Base-by-base conservation (phyloP, 2,888 invertebrate species). In the Ligdia adustata region DNA sequence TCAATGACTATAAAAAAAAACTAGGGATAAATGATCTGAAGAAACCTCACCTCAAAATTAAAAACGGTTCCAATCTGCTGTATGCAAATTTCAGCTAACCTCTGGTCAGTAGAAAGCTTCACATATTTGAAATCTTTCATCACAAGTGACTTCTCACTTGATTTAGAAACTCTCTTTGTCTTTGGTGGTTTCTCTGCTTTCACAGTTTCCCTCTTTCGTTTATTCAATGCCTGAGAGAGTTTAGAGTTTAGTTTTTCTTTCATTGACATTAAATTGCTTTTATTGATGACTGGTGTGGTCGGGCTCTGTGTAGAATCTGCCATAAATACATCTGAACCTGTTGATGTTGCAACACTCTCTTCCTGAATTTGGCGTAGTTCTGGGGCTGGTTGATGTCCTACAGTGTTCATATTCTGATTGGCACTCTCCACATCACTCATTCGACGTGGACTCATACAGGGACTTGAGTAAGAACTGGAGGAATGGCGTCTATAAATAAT, bases 401-500 rank as follows among this genome's bases (percentile, higher is more conserved):
- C n/a, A 11, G 48, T 13, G 6, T 3, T 11, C 37, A 57, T 61
- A 51, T 58, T 66, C 34, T 77, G 75, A 37, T 59, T 45, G 14
- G 67, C 60, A 52, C 56, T 56, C 16, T 91, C 92, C 4, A 91
- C 81, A 67, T 90, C 83, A 65, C 93, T 93, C 9, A 93, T 79
- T 3, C 94, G 89, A 14, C 92, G 84, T 1, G 93, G 92, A 65
- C 94, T 94, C 79, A 92, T 91, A 7, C 94, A 93, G 1, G 92
- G 92, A 68, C 94, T 94, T 0, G 95, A 95, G 71, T 95, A 95
- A 0, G 95, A 95, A 73, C 95, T 96, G 31, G 96, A 96, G 1
- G 96, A 96, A 67, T 96, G 95, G 9, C 96, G 91, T 24, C 96
- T 91, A 64, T 96, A 94, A 45, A 97, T 96, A 66, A 95, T 92